phyloP scores from a whole-genome alignment of 2,113 vertebrate genomes.

The Mellivora capensis region DNA sequence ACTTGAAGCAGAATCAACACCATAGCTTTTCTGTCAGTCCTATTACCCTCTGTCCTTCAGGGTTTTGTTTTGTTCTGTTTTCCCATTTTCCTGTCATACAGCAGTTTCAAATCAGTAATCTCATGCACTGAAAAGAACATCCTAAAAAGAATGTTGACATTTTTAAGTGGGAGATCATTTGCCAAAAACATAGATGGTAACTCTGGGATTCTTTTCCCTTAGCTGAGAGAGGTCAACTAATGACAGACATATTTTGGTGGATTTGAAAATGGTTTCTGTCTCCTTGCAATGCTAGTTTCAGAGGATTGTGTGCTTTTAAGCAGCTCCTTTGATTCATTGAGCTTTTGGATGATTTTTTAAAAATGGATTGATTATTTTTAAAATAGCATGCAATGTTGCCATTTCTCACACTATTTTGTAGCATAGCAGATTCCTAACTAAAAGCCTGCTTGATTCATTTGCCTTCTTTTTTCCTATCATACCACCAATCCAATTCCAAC shows the following conservation, averaged over 20 bases:
- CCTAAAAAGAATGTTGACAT: not conserved
- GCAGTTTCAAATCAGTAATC: not conserved
- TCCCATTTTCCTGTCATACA: not conserved
- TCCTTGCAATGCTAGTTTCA: not conserved
- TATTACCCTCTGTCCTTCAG: not conserved
- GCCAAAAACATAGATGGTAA: not conserved
- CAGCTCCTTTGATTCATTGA: not conserved
- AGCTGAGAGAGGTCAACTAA: not conserved
- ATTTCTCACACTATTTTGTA: not conserved
- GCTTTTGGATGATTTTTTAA: not conserved
- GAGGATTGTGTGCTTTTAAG: not conserved
- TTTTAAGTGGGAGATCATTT: not conserved
- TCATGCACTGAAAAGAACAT: not conserved
- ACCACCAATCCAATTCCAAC: not conserved
- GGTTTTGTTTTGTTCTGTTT: not conserved
- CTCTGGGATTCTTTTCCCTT: not conserved
- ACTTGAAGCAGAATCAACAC: not conserved
- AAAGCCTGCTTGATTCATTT: not conserved
- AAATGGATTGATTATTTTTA: not conserved
- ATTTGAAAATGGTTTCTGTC: not conserved
- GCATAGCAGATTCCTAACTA: not conserved
- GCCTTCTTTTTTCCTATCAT: not conserved
- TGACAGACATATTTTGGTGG: not conserved
- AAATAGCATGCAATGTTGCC: not conserved
- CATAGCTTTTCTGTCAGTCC: not conserved